Evolutionary conservation across 2,888 invertebrate species (phyloP).

Genomic region (Phengaris alcon): DNA sequence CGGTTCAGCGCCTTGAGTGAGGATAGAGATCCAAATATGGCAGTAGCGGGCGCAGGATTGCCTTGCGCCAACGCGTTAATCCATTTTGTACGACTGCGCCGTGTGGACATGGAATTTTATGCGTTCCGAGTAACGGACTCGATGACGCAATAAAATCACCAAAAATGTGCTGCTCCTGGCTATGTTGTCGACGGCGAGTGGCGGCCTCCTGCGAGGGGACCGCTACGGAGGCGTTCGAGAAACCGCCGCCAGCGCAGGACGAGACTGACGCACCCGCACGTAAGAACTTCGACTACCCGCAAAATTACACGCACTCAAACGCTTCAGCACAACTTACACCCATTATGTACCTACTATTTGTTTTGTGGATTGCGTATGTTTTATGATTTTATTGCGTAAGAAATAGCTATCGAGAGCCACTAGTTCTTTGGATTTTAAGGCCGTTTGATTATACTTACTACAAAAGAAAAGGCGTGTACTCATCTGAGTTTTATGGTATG

Average conservation of each 20-base stretch:
- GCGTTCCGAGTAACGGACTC: constrained; percentile 33
- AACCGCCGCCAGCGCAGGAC: constrained; percentile 45
- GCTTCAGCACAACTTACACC: constrained; percentile 26
- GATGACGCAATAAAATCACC: constrained; percentile 33
- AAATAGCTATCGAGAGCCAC: not conserved
- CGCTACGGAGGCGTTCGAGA: constrained; percentile 59
- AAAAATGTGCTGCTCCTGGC: constrained; percentile 73
- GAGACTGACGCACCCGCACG: constrained; percentile 52
- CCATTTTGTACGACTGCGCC: constrained; percentile 62
- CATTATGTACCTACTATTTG: not conserved
- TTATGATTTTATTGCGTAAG: not conserved
- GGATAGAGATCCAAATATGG: constrained; percentile 76
- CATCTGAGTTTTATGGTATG: too few species aligned
- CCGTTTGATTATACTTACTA: too few species aligned
- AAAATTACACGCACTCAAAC: constrained; percentile 8
- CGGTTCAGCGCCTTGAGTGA: constrained; percentile 76
- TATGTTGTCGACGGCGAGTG: constrained; percentile 65
- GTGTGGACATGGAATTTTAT: constrained; percentile 52
- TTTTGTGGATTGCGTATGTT: constrained; percentile 34
- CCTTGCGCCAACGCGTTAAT: constrained; percentile 68
- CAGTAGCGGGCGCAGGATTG: constrained; percentile 59
- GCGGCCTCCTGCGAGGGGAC: constrained; percentile 58
- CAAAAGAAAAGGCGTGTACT: too few species aligned
- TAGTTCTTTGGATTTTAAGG: too few species aligned
- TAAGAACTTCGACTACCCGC: constrained; percentile 50